These are phyloP conservation scores for Chrysodeixis includens DNA, from an alignment of 2,888 invertebrate species.

Conservation along the genomic window DNA sequence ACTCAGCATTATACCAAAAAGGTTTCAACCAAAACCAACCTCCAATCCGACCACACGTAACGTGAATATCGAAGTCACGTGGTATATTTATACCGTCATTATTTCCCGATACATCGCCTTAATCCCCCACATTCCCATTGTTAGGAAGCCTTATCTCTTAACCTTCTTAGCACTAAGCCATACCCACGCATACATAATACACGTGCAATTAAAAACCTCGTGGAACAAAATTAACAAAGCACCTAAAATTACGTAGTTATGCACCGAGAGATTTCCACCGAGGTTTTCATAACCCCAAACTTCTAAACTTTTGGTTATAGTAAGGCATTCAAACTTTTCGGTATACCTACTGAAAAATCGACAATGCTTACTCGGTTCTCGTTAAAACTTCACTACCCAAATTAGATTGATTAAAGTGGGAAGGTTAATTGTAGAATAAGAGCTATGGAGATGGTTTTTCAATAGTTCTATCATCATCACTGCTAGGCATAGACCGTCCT, in stretches of 20 bases:
- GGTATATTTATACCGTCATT: neutral
- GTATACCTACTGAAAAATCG: constrained; percentile 47
- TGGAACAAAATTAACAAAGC: constrained; percentile 31
- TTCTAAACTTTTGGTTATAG: constrained; percentile 51
- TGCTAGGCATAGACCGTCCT: no score
- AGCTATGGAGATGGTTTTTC: constrained; percentile 25
- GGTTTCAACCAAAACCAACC: neutral
- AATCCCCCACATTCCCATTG: neutral
- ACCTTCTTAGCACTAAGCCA: neutral
- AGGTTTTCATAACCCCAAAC: constrained; percentile 39
- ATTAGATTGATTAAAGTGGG: constrained; percentile 61
- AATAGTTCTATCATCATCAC: no score
- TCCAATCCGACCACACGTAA: neutral
- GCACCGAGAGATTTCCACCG: constrained; percentile 22
- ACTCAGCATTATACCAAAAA: neutral
- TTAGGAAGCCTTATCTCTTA: constrained; percentile 8
- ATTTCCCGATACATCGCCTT: neutral
- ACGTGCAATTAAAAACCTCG: constrained; percentile 42
- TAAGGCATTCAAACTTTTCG: constrained; percentile 49
- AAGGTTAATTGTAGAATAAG: constrained; percentile 63
- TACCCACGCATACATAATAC: constrained; percentile 21
- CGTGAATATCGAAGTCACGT: neutral
- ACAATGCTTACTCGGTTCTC: constrained; percentile 46
- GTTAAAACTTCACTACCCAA: constrained; percentile 59
- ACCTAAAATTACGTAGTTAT: constrained; percentile 52